Percentiles rank a stretch among this genome's conserved stretches.
Evolutionary conservation across 1,140 invertebrate species (phyloP).

Genomic region (Caerostris darwini): DNA sequence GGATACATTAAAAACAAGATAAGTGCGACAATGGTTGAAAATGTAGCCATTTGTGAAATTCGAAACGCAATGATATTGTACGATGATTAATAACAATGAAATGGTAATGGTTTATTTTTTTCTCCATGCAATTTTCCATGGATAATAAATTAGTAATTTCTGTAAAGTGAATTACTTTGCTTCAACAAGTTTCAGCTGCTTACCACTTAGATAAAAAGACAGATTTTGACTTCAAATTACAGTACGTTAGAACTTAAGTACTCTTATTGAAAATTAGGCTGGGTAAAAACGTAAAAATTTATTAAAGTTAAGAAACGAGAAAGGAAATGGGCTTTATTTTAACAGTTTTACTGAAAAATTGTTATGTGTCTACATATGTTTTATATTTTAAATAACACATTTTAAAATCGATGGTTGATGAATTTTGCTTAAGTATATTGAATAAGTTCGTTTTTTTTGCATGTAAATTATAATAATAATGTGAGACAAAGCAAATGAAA

Average conservation of each 20-base stretch:
- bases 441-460: too few relatives aligned
- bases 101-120: neutral
- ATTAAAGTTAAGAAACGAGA: neutral
- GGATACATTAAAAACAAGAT: conserved; percentile 75
- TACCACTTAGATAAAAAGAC: conserved; percentile 4
- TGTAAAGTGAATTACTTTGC: neutral
- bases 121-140: neutral
- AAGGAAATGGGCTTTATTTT: neutral
- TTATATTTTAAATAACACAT: too few relatives aligned
- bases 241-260: neutral
- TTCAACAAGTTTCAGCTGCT: conserved; percentile 16
- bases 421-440: too few relatives aligned
- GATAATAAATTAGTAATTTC: conserved; percentile 26
- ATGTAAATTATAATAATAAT: too few relatives aligned
- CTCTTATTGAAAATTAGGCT: neutral
- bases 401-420: too few relatives aligned
- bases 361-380: too few relatives aligned
- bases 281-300: neutral
- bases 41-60: conserved; percentile 59
- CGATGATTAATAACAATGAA: conserved; percentile 29
- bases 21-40: conserved; percentile 44
- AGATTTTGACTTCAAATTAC: conserved; percentile 17
- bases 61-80: conserved; percentile 20
- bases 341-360: too few relatives aligned
- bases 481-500: too few relatives aligned